phyloP scores from a whole-genome alignment of 1,140 invertebrate genomes.

The Mya arenaria region DNA sequence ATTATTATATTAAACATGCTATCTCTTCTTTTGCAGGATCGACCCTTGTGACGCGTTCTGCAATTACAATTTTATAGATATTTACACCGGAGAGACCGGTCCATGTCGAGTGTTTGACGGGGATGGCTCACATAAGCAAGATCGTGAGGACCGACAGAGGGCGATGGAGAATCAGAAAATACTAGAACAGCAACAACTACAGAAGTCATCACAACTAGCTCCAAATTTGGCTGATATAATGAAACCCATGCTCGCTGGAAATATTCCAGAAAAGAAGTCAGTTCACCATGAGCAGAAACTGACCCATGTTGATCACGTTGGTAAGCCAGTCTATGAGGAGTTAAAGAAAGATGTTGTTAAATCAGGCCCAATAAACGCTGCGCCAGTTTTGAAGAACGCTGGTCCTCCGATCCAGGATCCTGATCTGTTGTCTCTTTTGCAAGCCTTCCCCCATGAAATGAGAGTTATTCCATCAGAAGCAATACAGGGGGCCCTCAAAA shows the following conservation, averaged over 20 bases:
- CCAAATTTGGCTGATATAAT: neutral
- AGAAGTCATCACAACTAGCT: neutral
- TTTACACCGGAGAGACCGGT: conserved; percentile 40
- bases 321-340: neutral
- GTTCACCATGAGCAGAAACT: neutral
- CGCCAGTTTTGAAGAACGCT: conserved; percentile 23
- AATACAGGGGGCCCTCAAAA: conserved; percentile 35
- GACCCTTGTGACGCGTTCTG: conserved; percentile 36
- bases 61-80: conserved; percentile 47
- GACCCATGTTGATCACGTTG: neutral
- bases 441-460: conserved; percentile 42
- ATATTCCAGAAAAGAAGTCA: neutral
- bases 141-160: neutral
- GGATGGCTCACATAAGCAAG: neutral
- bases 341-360: neutral
- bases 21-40: conserved; percentile 18
- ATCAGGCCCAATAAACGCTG: neutral
- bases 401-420: conserved; percentile 29
- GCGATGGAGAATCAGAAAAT: neutral
- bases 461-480: conserved; percentile 7
- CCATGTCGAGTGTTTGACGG: conserved; percentile 45
- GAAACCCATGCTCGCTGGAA: neutral
- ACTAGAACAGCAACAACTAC: neutral
- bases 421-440: conserved; percentile 14
- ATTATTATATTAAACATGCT: neutral